A percentile compares a stretch with the other conserved stretches of the same genome.
phyloP scores from a whole-genome alignment of 53 echinoderm and acorn worm genomes.

The Stichopus horrens region DNA sequence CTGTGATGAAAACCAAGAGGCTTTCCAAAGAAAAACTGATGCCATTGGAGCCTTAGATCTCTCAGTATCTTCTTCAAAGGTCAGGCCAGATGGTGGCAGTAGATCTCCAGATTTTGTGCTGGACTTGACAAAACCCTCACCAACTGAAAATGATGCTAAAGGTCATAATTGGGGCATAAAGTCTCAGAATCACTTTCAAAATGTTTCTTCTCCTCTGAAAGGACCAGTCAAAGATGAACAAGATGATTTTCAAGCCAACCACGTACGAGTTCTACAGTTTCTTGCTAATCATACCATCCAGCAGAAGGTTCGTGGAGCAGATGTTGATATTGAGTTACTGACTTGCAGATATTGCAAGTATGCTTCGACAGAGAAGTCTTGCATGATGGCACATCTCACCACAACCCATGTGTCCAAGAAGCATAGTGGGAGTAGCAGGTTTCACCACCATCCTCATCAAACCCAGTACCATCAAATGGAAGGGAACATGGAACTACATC shows the following conservation, averaged over 20 bases:
- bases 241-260: conserved; percentile 18
- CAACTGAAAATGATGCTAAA: background rate
- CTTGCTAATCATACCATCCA: conserved; percentile 32
- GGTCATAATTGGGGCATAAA: background rate
- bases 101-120: conserved; percentile 32
- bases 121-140: conserved; percentile 23
- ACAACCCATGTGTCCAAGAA: conserved; percentile 44
- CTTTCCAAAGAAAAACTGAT: background rate
- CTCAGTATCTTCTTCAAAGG: background rate
- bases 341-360: conserved; percentile 45
- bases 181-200: too few relatives aligned
- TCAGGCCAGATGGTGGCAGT: background rate
- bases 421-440: conserved; percentile 3
- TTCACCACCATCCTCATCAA: background rate
- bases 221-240: background rate
- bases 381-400: conserved; percentile 45
- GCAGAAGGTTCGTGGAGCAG: conserved; percentile 16
- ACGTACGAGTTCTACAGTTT: conserved; percentile 36
- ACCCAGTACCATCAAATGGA: background rate
- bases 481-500: background rate
- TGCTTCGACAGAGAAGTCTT: conserved; percentile 42
- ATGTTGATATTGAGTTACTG: conserved; percentile 27
- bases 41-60: conserved; percentile 44
- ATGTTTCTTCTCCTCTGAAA: background rate
- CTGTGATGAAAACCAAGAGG: background rate